Evolutionary conservation across 2,888 invertebrate genomes (phyloP).

Genomic region (Leucozona laternaria): DNA sequence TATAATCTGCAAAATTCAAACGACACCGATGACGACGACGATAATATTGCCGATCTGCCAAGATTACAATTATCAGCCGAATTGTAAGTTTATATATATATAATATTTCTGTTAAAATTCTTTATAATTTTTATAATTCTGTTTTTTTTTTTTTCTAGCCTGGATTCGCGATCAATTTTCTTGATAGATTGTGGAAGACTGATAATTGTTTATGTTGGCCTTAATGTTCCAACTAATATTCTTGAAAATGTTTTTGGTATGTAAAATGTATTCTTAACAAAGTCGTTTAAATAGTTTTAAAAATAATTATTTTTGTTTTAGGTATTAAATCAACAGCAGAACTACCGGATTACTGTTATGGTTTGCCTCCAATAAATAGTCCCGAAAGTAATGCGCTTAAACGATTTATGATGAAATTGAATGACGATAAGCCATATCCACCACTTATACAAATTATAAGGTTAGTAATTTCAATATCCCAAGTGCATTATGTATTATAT

Average conservation of each 20-base stretch:
- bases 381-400: conserved; percentile 90
- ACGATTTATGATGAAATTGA: conserved; percentile 91
- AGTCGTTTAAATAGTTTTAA: neutral
- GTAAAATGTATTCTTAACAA: conserved; percentile 24
- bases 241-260: conserved; percentile 89
- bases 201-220: conserved; percentile 93
- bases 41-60: conserved; percentile 87
- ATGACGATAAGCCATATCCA: conserved; percentile 92
- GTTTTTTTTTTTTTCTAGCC: conserved; percentile 81
- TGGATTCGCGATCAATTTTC: conserved; percentile 95
- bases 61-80: conserved; percentile 94
- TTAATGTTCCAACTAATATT: conserved; percentile 89
- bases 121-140: neutral
- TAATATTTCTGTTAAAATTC: neutral
- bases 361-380: conserved; percentile 91
- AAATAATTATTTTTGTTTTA: conserved; percentile 52
- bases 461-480: conserved; percentile 83
- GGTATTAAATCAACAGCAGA: conserved; percentile 90
- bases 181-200: conserved; percentile 94
- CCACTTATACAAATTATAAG: conserved; percentile 92
- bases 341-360: conserved; percentile 91
- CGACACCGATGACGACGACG: conserved; percentile 81
- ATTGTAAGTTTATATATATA: conserved; percentile 84
- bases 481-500: neutral
- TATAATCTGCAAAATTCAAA: conserved; percentile 83